Conservation (phyloP, 2,797 vertebrate genomes). For the Morelia viridis region DNA sequence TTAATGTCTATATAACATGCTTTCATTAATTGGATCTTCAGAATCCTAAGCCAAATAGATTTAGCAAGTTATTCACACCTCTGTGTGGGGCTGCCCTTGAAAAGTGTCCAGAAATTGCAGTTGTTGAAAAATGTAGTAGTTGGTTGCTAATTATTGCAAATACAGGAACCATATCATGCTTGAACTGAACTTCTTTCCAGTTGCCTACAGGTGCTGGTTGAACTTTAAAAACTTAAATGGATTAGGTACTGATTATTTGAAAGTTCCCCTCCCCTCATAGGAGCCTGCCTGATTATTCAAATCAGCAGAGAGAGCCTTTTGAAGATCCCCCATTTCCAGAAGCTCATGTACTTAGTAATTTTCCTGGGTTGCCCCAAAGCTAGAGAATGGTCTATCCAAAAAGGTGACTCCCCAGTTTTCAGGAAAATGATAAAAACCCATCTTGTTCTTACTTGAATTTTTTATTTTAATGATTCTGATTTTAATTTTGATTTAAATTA, state of each 20-base stretch:
- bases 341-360: background rate
- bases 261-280: background rate
- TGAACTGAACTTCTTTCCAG: background rate
- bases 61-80: background rate
- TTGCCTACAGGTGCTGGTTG: background rate
- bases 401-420: background rate
- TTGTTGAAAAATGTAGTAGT: background rate
- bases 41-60: background rate
- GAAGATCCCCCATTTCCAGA: background rate
- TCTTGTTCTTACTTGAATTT: background rate
- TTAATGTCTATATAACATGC: background rate
- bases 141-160: background rate
- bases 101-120: background rate
- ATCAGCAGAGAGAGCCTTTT: background rate
- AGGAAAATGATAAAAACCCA: background rate
- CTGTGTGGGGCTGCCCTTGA: background rate
- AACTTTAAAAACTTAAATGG: background rate
- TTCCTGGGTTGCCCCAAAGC: background rate
- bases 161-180: background rate
- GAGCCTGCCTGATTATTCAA: background rate
- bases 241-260: background rate
- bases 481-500: background rate
- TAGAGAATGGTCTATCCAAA: background rate
- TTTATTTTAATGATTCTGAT: background rate
- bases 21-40: background rate